Conservation (phyloP, 2,888 invertebrate species). For the Folsomia candida region DNA sequence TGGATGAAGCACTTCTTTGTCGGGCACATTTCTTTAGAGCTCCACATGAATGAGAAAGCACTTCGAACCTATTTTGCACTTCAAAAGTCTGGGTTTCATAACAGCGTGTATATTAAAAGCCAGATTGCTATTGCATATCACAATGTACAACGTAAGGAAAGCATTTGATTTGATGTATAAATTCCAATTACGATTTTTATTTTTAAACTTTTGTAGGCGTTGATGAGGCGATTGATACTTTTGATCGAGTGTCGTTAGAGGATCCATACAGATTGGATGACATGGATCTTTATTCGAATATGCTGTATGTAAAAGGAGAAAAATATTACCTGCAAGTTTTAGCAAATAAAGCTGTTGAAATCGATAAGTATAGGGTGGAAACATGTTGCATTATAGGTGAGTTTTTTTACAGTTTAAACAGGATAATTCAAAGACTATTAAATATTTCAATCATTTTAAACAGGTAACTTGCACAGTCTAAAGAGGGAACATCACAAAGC, state of each 20-base stretch:
- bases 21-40: conserved; percentile 83
- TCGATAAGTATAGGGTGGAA: conserved; percentile 95
- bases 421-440: not conserved
- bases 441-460: conserved; percentile 48
- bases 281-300: conserved; percentile 94
- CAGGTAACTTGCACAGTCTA: conserved; percentile 95
- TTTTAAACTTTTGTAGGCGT: too few species aligned
- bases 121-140: conserved; percentile 91
- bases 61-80: conserved; percentile 76
- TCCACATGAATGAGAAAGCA: conserved; percentile 78
- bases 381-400: conserved; percentile 95
- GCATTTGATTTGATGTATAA: not conserved
- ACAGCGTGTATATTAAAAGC: conserved; percentile 83
- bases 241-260: conserved; percentile 73
- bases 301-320: conserved; percentile 90
- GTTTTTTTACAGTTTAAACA: conserved; percentile 37
- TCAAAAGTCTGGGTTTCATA: conserved; percentile 74
- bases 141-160: conserved; percentile 73
- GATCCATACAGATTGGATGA: conserved; percentile 94
- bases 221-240: conserved; percentile 80
- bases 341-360: conserved; percentile 87
- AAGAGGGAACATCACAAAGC: conserved; percentile 95
- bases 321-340: conserved; percentile 86
- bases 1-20: conserved; percentile 94
- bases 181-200: conserved; percentile 10